Evolutionary conservation across 2,113 vertebrate species (phyloP).

Genomic region (Orycteropus afer): DNA sequence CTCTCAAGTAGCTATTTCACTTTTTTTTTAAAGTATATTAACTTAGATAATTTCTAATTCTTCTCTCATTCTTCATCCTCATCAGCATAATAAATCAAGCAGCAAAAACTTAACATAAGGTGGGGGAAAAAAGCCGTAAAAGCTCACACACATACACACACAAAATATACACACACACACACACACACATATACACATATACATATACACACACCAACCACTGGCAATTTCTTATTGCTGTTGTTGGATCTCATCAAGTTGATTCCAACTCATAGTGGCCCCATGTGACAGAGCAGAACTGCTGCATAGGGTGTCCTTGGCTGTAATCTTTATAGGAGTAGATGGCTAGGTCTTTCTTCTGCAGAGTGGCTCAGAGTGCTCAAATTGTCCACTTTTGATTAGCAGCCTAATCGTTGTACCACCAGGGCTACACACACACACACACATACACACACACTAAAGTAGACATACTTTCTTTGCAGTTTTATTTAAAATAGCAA

Average conservation of each 20-base stretch:
- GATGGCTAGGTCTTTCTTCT: no score
- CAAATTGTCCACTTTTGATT: no score
- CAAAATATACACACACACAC: no score
- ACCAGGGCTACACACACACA: background rate
- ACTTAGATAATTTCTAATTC: background rate
- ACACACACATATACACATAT: no score
- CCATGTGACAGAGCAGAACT: background rate
- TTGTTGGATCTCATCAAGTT: background rate
- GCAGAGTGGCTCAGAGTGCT: no score
- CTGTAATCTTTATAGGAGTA: background rate
- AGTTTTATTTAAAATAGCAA: background rate
- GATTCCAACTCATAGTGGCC: background rate
- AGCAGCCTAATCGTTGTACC: no score
- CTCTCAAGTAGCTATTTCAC: background rate
- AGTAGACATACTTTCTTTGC: background rate
- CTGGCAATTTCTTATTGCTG: no score
- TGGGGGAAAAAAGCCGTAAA: background rate
- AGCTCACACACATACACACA: background rate
- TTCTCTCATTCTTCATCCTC: background rate
- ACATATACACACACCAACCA: no score
- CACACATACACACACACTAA: background rate
- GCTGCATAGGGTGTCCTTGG: background rate
- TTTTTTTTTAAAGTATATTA: background rate
- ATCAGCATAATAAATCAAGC: background rate
- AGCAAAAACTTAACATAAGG: background rate